Evolutionary conservation across 2,113 vertebrate species (phyloP), one percentile per base, ranked within the genome.

Genomic region (Orcinus orca): DNA sequence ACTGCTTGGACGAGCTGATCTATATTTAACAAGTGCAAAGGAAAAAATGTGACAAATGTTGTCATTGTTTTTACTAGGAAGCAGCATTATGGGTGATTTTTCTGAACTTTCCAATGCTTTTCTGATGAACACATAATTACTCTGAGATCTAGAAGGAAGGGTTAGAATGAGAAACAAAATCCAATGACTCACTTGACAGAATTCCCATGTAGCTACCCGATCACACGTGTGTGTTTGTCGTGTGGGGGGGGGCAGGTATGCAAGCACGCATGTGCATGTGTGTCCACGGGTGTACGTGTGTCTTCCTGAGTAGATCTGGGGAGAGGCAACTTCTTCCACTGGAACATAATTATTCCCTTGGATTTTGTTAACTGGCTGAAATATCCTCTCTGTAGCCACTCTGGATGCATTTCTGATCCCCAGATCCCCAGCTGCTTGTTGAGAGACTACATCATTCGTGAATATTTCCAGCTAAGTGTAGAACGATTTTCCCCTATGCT

Each of bases 321-420:
- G 26, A 68, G 91, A 96, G 36, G 53, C 65, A 50, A 26, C 26
- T 36, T 81, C 67, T 53, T 84, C 73, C 17, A n/a, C 31, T 23
- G 47, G 55, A 36, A 62, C 29, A 8, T n/a, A 50, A 89, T 76
- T 82, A 23, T 26, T 81, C 95, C 62, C 74, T 63, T 77, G 36
- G 53, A 93, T 93, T 95, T 47, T 95, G 76, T 84, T 88, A 88
- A 81, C 20, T 65, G 65, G 23, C 67, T 82, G 47, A 26, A 70
- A 70, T 41, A 92, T 50, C 17, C 1, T 91, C 62, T 92, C 82
- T 65, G 25, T 12, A 14, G 60, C 53, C 71, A 86, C 67, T 80
- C 63, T 38, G n/a, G 23, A 53, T 25, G 60, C 79, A 71, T 79
- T 92, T 71, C 36, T 77, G 70, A 88, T 65, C 53, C 58, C 9